phyloP scores from a whole-genome alignment of 2,797 vertebrate genomes.

The Chromobotia macracanthus region DNA sequence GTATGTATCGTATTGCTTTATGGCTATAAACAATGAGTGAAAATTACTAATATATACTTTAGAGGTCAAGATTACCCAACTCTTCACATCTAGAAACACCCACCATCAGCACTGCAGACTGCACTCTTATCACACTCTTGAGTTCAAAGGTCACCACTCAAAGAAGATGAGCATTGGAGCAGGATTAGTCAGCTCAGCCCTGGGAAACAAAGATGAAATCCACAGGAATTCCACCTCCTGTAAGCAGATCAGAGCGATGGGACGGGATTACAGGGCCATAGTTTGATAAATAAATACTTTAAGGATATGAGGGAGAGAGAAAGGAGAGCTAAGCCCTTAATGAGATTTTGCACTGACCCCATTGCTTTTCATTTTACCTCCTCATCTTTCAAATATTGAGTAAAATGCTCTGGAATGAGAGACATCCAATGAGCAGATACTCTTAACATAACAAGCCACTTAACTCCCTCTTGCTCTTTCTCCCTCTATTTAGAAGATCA shows the following conservation, averaged over 20 bases:
- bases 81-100: slow-evolving; percentile 3
- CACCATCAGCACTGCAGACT: slow-evolving; percentile 6
- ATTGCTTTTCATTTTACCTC: slow-evolving; percentile 7
- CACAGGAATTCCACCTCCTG: slow-evolving; percentile 64
- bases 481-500: not conserved
- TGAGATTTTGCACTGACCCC: slow-evolving; percentile 59
- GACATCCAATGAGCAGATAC: slow-evolving; percentile 48
- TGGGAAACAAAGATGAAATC: slow-evolving; percentile 57
- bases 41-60: no score
- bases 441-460: slow-evolving; percentile 54
- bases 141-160: slow-evolving; percentile 66
- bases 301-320: slow-evolving; percentile 61
- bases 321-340: slow-evolving; percentile 60
- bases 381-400: slow-evolving; percentile 31
- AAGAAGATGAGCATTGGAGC: slow-evolving; percentile 65
- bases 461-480: slow-evolving; percentile 4
- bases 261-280: slow-evolving; percentile 68
- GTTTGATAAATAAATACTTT: slow-evolving; percentile 71
- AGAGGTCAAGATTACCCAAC: not conserved
- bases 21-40: no score
- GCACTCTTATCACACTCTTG: slow-evolving; percentile 59
- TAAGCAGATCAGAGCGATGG: slow-evolving; percentile 57
- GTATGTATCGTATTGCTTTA: no score
- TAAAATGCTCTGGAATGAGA: slow-evolving; percentile 36
- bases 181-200: slow-evolving; percentile 62